These are phyloP conservation scores for Autographa gamma DNA, from an alignment of 2,888 invertebrate species.

Conservation along the genomic window DNA sequence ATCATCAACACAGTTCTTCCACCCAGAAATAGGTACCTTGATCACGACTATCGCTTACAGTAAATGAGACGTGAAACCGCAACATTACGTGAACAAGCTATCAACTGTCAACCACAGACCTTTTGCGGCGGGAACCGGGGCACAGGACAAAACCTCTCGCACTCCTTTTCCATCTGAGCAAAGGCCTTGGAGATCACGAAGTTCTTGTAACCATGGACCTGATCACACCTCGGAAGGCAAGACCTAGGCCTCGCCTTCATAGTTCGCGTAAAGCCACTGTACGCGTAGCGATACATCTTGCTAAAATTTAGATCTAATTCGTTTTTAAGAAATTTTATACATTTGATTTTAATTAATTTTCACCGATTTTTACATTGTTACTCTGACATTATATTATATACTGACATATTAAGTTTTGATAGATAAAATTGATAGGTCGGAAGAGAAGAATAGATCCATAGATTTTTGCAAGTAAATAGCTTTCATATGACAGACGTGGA, in stretches of 20 bases:
- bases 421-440: neutral
- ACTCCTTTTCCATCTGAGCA: conserved; percentile 72
- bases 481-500: neutral
- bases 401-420: conserved; percentile 10
- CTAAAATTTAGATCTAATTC: neutral
- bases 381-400: conserved; percentile 13
- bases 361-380: conserved; percentile 19
- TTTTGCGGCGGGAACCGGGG: conserved; percentile 76
- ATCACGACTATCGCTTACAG: neutral
- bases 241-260: neutral
- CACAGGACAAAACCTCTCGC: conserved; percentile 72
- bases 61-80: conserved; percentile 17
- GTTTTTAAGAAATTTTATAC: conserved; percentile 3
- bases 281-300: conserved; percentile 20
- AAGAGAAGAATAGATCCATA: neutral
- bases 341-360: conserved; percentile 25
- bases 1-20: neutral
- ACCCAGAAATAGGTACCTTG: neutral
- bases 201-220: conserved; percentile 68
- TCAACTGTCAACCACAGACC: conserved; percentile 64
- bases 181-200: conserved; percentile 74
- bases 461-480: neutral
- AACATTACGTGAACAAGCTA: conserved; percentile 10
- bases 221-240: conserved; percentile 18
- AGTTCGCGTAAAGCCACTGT: neutral